phyloP scores from a whole-genome alignment of 2,797 vertebrate species.

The Trachurus trachurus region DNA sequence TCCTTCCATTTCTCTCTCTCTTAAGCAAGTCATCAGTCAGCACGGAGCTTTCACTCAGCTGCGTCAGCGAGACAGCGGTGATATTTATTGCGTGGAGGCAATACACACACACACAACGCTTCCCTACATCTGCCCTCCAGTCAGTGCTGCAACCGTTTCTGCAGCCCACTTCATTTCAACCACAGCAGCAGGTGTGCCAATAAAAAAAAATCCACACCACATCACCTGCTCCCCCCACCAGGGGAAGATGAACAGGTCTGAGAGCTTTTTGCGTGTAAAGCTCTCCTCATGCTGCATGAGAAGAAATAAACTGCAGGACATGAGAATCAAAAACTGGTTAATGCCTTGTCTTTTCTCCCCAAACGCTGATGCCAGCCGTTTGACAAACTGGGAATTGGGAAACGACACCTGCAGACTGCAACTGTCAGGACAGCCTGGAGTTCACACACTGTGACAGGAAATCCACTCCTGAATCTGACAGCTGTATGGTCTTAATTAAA shows the following conservation, averaged over 20 bases:
- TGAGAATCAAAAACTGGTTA: constrained; percentile 16
- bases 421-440: too few relatives aligned
- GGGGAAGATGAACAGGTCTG: constrained; percentile 1
- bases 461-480: too few relatives aligned
- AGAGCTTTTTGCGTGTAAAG: background rate
- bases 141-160: constrained; percentile 9
- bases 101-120: background rate
- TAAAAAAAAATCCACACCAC: constrained; percentile 14
- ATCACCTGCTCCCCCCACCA: background rate
- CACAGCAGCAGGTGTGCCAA: constrained; percentile 5
- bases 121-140: background rate
- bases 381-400: background rate
- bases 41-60: constrained; percentile 38
- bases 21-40: constrained; percentile 58
- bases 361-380: constrained; percentile 3
- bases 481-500: too few relatives aligned
- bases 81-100: constrained; percentile 30
- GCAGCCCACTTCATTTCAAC: constrained; percentile 28
- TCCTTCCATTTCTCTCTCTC: constrained; percentile 43
- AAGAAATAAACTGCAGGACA: background rate
- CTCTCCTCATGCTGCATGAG: background rate
- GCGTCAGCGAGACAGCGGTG: constrained; percentile 9
- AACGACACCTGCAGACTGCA: background rate
- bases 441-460: background rate
- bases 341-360: background rate